Conservation (phyloP, 2,113 vertebrate genomes). For the Anarhynchus alexandrinus region DNA sequence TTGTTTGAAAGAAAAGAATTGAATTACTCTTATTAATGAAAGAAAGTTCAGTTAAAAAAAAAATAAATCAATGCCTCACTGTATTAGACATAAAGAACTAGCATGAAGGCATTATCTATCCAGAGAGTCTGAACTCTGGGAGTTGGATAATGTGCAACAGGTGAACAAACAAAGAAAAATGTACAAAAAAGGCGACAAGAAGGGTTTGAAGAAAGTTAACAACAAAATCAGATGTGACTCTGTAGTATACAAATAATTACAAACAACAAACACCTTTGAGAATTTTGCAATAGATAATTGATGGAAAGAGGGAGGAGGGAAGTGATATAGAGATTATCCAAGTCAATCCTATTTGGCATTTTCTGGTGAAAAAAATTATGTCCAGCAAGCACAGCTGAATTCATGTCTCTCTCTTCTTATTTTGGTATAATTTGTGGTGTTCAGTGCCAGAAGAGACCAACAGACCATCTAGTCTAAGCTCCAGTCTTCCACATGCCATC, state of each 20-base stretch:
- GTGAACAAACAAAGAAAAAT: conserved; percentile 13
- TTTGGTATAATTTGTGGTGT: neutral
- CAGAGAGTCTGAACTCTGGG: neutral
- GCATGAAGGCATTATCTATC: neutral
- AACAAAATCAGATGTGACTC: neutral
- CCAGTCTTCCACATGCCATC: neutral
- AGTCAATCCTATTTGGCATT: neutral
- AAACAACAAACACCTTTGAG: neutral
- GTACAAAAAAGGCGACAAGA: conserved; percentile 2
- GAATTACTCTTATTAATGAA: conserved; percentile 52
- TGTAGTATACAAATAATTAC: neutral
- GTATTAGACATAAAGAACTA: neutral
- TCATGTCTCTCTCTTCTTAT: neutral
- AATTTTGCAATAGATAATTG: neutral
- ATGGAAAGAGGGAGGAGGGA: neutral
- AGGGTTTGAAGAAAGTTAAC: neutral
- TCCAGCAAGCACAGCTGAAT: neutral
- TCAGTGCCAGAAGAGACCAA: neutral
- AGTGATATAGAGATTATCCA: neutral
- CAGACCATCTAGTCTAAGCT: neutral
- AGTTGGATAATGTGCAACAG: neutral
- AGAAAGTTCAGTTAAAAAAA: neutral
- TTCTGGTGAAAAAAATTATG: neutral
- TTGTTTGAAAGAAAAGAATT: conserved; percentile 40
- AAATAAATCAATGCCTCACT: neutral